Evolutionary conservation across 1,140 invertebrate genomes (phyloP).

Genomic region (Stenopsyche tienmushanensis): DNA sequence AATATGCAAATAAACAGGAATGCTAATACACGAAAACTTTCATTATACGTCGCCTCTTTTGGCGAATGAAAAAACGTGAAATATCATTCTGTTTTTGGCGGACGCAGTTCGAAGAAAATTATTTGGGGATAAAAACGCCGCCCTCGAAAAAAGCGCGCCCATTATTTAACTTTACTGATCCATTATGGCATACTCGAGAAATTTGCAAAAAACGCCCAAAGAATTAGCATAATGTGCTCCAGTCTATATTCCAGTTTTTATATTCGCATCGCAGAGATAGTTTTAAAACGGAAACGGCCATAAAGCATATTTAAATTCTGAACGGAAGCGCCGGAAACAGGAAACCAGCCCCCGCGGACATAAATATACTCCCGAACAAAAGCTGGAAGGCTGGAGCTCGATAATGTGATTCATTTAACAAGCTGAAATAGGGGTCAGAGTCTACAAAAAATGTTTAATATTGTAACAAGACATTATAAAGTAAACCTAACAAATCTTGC

Average conservation of each 20-base stretch:
- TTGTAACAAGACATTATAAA: neutral
- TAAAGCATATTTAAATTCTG: constrained; percentile 33
- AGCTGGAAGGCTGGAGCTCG: neutral
- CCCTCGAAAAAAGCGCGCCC: constrained; percentile 4
- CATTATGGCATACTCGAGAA: constrained; percentile 10
- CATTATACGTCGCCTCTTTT: neutral
- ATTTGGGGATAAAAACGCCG: neutral
- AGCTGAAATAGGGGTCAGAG: neutral
- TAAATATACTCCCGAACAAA: constrained; percentile 23
- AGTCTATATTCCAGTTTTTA: constrained; percentile 8
- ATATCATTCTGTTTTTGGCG: neutral
- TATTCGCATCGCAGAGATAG: constrained; percentile 21
- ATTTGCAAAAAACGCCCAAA: constrained; percentile 11
- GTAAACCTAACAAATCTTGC: neutral
- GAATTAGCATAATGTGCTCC: constrained; percentile 29
- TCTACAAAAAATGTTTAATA: too few relatives aligned
- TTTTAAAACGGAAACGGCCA: constrained; percentile 30
- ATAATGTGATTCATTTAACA: constrained; percentile 13
- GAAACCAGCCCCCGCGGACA: constrained; percentile 30
- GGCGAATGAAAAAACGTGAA: neutral
- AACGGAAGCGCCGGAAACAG: constrained; percentile 28
- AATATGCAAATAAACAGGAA: too few relatives aligned
- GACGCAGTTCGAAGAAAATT: neutral
- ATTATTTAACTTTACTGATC: constrained; percentile 27
- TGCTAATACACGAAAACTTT: neutral